These are phyloP conservation scores for Elephantulus edwardii DNA, from an alignment of 2,113 vertebrate genomes.

Conservation along the genomic window DNA sequence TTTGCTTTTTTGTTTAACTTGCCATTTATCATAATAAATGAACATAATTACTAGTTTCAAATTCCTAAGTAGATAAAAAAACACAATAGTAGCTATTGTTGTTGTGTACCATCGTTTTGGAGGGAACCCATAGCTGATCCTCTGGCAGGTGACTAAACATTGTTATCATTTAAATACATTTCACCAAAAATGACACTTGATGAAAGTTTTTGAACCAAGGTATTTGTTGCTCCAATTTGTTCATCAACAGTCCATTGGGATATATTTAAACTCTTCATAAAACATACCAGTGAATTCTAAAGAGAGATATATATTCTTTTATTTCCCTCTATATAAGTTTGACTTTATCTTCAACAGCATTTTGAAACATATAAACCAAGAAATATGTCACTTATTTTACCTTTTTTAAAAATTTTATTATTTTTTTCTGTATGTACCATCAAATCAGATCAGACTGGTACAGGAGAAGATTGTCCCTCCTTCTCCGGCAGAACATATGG, in stretches of 20 bases:
- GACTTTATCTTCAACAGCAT: background rate
- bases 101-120: too few relatives aligned
- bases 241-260: background rate
- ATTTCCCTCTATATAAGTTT: background rate
- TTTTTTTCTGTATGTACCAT: too few relatives aligned
- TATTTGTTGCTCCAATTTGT: background rate
- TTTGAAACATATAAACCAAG: too few relatives aligned
- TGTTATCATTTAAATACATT: constrained; percentile 5
- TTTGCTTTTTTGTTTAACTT: background rate
- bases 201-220: background rate
- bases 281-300: background rate
- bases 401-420: too few relatives aligned
- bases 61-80: constrained; percentile 27
- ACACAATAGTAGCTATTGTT: background rate
- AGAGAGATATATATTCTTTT: background rate
- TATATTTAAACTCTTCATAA: constrained; percentile 23
- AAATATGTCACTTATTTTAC: too few relatives aligned
- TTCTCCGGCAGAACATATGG: too few relatives aligned
- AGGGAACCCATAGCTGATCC: too few relatives aligned
- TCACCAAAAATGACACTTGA: constrained; percentile 34
- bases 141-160: background rate
- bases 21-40: constrained; percentile 28
- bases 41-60: constrained; percentile 2
- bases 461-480: too few relatives aligned
- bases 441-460: too few relatives aligned